phyloP scores from a whole-genome alignment of 1,140 invertebrate species.

The Calliopsis andreniformis region DNA sequence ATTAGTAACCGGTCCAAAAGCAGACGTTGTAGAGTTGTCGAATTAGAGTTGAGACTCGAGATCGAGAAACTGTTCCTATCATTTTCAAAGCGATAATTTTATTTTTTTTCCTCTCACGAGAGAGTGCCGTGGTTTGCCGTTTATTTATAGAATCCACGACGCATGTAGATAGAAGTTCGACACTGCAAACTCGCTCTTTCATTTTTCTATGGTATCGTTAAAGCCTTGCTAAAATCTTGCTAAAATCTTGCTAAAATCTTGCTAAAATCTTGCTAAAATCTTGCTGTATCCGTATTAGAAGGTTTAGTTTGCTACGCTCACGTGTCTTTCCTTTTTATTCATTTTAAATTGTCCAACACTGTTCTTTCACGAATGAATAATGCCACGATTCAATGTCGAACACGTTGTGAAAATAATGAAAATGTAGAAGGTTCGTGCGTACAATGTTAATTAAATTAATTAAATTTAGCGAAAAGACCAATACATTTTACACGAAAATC shows the following conservation, averaged over 20 bases:
- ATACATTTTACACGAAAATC: not conserved
- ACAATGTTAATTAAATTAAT: too few species aligned
- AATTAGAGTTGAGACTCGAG: too few species aligned
- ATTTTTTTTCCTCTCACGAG: too few species aligned
- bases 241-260: not conserved
- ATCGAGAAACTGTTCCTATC: not conserved
- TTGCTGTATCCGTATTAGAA: not conserved
- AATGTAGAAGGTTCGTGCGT: too few species aligned
- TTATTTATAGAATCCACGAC: conserved; percentile 8
- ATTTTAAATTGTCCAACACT: too few species aligned
- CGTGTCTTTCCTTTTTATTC: too few species aligned
- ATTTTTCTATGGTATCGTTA: not conserved
- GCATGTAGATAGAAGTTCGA: not conserved
- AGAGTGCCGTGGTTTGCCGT: not conserved
- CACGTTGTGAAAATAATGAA: not conserved
- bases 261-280: too few species aligned
- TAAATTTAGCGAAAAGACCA: conserved; percentile 18
- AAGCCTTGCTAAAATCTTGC: too few species aligned
- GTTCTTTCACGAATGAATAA: too few species aligned
- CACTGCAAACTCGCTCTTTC: not conserved
- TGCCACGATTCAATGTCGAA: too few species aligned
- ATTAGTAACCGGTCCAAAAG: not conserved
- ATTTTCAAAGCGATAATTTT: not conserved
- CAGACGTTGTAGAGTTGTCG: too few species aligned
- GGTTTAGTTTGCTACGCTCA: too few species aligned